Evolutionary conservation across 2,113 vertebrate species (phyloP).

Genomic region (Amphiprion percula): DNA sequence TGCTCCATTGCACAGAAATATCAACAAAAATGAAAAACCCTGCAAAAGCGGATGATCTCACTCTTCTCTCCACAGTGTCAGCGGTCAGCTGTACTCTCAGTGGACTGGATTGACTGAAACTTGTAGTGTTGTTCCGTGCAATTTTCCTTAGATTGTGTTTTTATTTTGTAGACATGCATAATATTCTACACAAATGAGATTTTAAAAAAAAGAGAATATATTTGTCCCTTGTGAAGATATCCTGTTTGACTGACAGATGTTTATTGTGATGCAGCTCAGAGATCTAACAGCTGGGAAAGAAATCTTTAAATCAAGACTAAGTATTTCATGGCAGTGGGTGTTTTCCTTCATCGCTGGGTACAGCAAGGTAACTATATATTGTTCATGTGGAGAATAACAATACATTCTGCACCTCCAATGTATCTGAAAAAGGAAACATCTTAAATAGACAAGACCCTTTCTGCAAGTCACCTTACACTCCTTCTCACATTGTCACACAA

Average conservation of each 20-base stretch:
- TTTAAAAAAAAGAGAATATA: constrained; percentile 62
- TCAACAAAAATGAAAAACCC: constrained; percentile 67
- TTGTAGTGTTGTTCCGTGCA: constrained; percentile 74
- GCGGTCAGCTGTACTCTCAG: constrained; percentile 48
- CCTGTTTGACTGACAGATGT: constrained; percentile 73
- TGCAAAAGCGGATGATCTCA: constrained; percentile 66
- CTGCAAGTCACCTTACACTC: constrained; percentile 41
- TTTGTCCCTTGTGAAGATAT: constrained; percentile 78
- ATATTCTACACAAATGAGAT: constrained; percentile 75
- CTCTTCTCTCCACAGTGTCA: constrained; percentile 60
- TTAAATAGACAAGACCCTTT: constrained; percentile 43
- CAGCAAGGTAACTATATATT: constrained; percentile 61
- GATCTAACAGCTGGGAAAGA: constrained; percentile 58
- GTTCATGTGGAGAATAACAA: constrained; percentile 68
- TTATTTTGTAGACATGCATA: constrained; percentile 80
- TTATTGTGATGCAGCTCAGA: constrained; percentile 68
- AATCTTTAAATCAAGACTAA: constrained; percentile 52
- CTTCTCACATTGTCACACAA: constrained; percentile 47
- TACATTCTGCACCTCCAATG: constrained; percentile 65
- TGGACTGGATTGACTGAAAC: constrained; percentile 68
- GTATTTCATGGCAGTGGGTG: constrained; percentile 62
- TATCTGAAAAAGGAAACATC: constrained; percentile 57
- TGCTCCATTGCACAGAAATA: constrained; percentile 73
- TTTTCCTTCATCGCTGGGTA: constrained; percentile 63
- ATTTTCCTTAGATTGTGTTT: constrained; percentile 79